A percentile compares a stretch with the other conserved stretches of the same genome.
These are phyloP conservation scores for Dicyrtoma fusca DNA, from an alignment of 2,888 invertebrate genomes.

Conservation along the genomic window DNA sequence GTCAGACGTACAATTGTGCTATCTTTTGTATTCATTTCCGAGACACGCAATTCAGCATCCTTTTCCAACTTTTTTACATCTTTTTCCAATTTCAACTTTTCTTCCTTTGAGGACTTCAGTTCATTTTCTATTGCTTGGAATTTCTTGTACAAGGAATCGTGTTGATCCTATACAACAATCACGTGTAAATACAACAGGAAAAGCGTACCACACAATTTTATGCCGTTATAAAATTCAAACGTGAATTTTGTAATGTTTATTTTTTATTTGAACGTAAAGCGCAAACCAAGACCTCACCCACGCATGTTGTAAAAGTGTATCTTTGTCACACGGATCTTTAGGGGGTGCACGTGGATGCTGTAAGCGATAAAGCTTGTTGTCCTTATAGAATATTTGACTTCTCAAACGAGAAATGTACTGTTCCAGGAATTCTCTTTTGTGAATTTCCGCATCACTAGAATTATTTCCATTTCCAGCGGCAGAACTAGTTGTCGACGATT, in stretches of 20 bases:
- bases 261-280: no score
- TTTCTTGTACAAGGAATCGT: not conserved
- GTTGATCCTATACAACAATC: no score
- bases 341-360: not conserved
- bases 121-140: not conserved
- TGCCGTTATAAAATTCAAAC: no score
- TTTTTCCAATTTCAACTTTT: not conserved
- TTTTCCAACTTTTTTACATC: not conserved
- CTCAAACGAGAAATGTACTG: not conserved
- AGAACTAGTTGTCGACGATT: no score
- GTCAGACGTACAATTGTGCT: not conserved
- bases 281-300: constrained; percentile 3
- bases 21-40: not conserved
- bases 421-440: not conserved
- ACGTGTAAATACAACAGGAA: no score
- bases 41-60: not conserved
- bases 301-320: not conserved
- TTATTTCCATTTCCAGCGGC: not conserved
- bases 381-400: constrained; percentile 5
- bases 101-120: not conserved
- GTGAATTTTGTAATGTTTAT: no score
- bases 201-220: no score
- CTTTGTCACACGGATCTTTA: not conserved
- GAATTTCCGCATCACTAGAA: not conserved
- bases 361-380: constrained; percentile 7